A percentile compares a stretch with the other conserved stretches of the same genome.
Conservation (phyloP, 37 sponge, comb jelly and placozoan genomes). For the Agelas oroides region DNA sequence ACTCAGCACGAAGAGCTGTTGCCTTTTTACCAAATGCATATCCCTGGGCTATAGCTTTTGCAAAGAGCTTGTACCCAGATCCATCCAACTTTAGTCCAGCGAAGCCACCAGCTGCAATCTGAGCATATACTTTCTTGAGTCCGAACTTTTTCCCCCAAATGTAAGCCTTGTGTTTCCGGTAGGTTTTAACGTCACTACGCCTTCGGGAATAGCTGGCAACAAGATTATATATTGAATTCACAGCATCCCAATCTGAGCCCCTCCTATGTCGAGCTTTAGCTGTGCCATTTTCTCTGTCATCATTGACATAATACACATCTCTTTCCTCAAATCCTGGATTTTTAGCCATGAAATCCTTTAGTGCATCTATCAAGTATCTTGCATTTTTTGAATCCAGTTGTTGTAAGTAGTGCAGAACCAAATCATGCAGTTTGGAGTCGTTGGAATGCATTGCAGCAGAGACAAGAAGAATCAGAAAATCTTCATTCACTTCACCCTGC, state of each 20-base stretch:
- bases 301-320: not conserved
- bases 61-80: constrained; percentile 33
- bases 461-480: not conserved
- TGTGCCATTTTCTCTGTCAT: not conserved
- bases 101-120: constrained; percentile 55
- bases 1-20: constrained; percentile 25
- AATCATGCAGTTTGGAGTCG: constrained; percentile 29
- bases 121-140: constrained; percentile 26
- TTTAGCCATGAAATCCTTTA: not conserved
- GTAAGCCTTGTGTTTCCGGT: constrained; percentile 59
- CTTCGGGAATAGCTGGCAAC: constrained; percentile 23
- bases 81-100: constrained; percentile 20
- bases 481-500: too few species aligned
- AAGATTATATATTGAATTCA: constrained; percentile 41
- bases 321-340: too few species aligned
- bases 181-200: constrained; percentile 37
- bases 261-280: not conserved
- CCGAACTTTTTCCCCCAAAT: constrained; percentile 70
- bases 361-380: not conserved
- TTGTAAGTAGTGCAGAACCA: constrained; percentile 19
- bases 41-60: constrained; percentile 34
- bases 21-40: constrained; percentile 47
- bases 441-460: too few species aligned
- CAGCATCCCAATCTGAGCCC: constrained; percentile 55
- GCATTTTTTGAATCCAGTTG: constrained; percentile 21